Percentiles rank a stretch among this genome's conserved stretches.
Evolutionary conservation across 2,113 vertebrate species (phyloP).

Genomic region (Miniopterus natalensis): DNA sequence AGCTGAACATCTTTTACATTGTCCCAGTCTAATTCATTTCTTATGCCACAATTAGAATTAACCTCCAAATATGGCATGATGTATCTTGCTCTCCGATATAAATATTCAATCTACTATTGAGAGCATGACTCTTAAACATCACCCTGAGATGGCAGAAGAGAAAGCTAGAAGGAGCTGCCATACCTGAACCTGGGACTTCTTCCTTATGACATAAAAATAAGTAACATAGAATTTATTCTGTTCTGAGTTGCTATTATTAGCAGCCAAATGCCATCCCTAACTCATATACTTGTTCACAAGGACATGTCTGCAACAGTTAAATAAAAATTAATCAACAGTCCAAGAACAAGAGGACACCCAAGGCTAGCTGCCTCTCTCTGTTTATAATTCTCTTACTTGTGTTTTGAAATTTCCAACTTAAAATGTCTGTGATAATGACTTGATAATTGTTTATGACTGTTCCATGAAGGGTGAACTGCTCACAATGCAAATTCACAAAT

Average conservation of each 20-base stretch:
- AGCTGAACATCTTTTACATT: neutral
- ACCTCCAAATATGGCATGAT: neutral
- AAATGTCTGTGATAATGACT: conserved; percentile 68
- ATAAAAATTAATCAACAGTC: neutral
- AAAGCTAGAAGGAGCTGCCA: neutral
- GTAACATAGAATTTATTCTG: neutral
- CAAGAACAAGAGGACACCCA: neutral
- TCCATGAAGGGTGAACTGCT: conserved; percentile 67
- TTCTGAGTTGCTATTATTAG: neutral
- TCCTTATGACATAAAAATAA: neutral
- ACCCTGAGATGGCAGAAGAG: neutral
- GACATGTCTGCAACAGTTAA: neutral
- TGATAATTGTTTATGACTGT: conserved; percentile 72
- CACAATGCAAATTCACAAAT: conserved; percentile 65
- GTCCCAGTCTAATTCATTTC: neutral
- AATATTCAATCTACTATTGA: neutral
- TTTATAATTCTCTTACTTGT: conserved; percentile 20
- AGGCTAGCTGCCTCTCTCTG: conserved; percentile 9
- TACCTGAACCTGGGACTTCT: neutral
- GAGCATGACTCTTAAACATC: neutral
- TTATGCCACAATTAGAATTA: conserved; percentile 29
- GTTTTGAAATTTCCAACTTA: conserved; percentile 68
- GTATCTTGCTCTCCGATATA: neutral
- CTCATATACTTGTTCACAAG: neutral
- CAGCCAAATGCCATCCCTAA: neutral